A percentile compares a stretch with the other conserved stretches of the same genome.
Conservation (phyloP, 2,888 invertebrate genomes). For the Latrodectus elegans region DNA sequence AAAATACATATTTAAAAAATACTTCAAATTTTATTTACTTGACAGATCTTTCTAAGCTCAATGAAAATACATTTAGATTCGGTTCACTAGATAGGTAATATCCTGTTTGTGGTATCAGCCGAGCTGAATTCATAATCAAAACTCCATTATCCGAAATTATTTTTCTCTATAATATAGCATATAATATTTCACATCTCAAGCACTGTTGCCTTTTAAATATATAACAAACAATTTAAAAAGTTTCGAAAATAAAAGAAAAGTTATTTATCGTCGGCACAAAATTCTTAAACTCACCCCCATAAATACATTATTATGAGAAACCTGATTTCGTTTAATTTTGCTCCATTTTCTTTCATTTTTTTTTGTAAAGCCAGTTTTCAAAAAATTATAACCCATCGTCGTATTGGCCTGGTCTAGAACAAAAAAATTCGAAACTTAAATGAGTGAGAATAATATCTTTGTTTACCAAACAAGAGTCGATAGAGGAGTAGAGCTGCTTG, state of each 20-base stretch:
- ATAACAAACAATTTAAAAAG: slow-evolving; percentile 1
- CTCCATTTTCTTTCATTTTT: background rate
- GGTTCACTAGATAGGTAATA: slow-evolving; percentile 3
- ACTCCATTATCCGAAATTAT: slow-evolving; percentile 3
- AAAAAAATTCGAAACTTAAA: background rate
- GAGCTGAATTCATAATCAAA: background rate
- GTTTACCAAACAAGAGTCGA: background rate
- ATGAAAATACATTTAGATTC: slow-evolving; percentile 3
- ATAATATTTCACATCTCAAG: too few relatives aligned
- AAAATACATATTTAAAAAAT: slow-evolving; percentile 2
- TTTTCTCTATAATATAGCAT: background rate
- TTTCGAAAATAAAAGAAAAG: background rate
- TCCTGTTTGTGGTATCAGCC: background rate
- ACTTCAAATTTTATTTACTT: slow-evolving; percentile 1
- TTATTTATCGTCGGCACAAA: background rate
- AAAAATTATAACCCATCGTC: background rate
- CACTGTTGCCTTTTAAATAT: background rate
- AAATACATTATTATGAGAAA: background rate
- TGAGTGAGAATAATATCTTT: background rate
- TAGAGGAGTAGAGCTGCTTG: background rate
- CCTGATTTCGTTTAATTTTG: slow-evolving; percentile 5
- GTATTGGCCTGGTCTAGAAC: background rate
- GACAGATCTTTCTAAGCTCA: slow-evolving; percentile 5
- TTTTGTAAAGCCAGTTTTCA: background rate
- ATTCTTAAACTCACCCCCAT: background rate